Evolutionary conservation across 2,797 vertebrate genomes (phyloP).

Genomic region (Intellagama lesueurii): DNA sequence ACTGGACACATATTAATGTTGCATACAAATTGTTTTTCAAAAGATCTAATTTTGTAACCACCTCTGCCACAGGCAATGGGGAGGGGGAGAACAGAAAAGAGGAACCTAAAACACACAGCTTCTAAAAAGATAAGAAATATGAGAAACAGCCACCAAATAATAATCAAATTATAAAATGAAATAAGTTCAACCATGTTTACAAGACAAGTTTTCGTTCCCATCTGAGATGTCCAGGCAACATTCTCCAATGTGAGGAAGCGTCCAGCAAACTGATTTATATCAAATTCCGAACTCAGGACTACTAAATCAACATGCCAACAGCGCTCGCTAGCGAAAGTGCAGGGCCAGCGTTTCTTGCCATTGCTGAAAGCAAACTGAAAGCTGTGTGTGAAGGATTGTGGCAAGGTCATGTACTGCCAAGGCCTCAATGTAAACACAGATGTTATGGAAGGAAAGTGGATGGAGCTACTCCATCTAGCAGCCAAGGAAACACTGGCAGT

Average conservation of each 20-base stretch:
- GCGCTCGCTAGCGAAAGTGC: conserved; percentile 76
- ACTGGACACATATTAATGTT: not conserved
- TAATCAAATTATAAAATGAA: not conserved
- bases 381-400: conserved; percentile 80
- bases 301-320: conserved; percentile 55
- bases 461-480: conserved; percentile 76
- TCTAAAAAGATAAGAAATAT: not conserved
- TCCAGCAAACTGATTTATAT: conserved; percentile 60
- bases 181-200: conserved; percentile 43
- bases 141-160: not conserved
- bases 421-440: conserved; percentile 90
- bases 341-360: conserved; percentile 77
- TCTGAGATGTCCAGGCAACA: conserved; percentile 44
- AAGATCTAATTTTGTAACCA: not conserved
- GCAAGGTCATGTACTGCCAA: conserved; percentile 73
- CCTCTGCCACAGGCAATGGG: not conserved
- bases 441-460: conserved; percentile 78
- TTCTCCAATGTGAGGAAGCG: conserved; percentile 42
- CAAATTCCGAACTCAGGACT: conserved; percentile 45
- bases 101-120: conserved; percentile 4
- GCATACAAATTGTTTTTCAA: not conserved
- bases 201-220: conserved; percentile 46
- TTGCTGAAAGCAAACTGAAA: conserved; percentile 78
- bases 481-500: conserved; percentile 78
- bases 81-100: not conserved